Evolutionary conservation across 2,797 vertebrate genomes (phyloP).

Genomic region (Psittacula derbiana): DNA sequence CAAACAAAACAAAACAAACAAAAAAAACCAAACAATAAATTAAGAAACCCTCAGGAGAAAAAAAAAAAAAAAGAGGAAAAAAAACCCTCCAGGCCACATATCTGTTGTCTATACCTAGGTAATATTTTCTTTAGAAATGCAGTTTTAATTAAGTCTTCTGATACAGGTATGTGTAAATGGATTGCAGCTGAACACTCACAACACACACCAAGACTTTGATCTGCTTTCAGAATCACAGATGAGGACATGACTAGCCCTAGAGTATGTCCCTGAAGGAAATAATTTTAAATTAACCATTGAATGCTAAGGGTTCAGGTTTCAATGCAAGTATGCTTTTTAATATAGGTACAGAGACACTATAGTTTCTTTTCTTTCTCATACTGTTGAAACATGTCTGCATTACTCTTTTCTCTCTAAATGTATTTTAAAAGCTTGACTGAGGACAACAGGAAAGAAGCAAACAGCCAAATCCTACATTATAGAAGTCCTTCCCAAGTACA

Average conservation of each 20-base stretch:
- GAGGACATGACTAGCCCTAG: background rate
- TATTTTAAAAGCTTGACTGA: background rate
- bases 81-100: background rate
- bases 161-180: background rate
- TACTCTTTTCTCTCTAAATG: background rate
- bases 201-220: background rate
- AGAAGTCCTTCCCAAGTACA: background rate
- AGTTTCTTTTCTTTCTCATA: background rate
- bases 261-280: background rate
- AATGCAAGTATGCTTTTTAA: background rate
- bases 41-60: background rate
- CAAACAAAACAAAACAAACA: background rate
- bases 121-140: background rate
- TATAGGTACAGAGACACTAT: background rate
- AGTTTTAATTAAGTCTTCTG: background rate
- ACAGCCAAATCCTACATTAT: background rate
- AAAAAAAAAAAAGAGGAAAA: background rate
- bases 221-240: background rate
- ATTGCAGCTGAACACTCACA: background rate
- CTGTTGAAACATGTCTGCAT: background rate
- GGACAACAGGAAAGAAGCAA: background rate
- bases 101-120: background rate
- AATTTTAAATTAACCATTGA: background rate
- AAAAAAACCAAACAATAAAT: background rate
- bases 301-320: background rate